A percentile compares a stretch with the other conserved stretches of the same genome.
Evolutionary conservation across 1,140 invertebrate species (phyloP).

Genomic region (Melanaphis sacchari): DNA sequence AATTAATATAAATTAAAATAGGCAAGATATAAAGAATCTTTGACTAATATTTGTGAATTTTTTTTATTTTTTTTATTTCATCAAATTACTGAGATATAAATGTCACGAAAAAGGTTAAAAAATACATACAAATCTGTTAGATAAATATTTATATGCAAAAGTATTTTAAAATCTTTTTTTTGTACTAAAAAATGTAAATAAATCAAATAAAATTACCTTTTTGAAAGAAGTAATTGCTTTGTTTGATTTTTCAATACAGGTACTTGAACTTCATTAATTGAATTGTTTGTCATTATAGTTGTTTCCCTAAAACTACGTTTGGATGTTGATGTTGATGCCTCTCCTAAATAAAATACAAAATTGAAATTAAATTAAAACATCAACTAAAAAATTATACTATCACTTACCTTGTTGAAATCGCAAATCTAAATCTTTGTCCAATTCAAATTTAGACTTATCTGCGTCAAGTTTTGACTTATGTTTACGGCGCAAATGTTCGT

Average conservation of each 20-base stretch:
- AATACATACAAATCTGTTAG: background rate
- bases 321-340: constrained; percentile 3
- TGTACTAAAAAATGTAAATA: constrained; percentile 7
- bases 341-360: constrained; percentile 7
- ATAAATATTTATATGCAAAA: background rate
- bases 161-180: background rate
- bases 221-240: constrained; percentile 18
- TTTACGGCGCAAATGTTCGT: constrained; percentile 6
- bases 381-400: constrained; percentile 1
- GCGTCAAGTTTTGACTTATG: background rate
- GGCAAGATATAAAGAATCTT: too few species aligned
- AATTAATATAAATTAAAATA: too few species aligned
- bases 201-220: constrained; percentile 25
- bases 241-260: background rate
- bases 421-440: constrained; percentile 17
- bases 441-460: constrained; percentile 13
- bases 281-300: background rate
- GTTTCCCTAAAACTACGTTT: constrained; percentile 22
- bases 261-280: constrained; percentile 1
- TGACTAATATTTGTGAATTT: too few species aligned
- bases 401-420: constrained; percentile 3
- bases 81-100: background rate
- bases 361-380: background rate
- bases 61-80: too few species aligned
- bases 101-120: constrained; percentile 25